A percentile compares a stretch with the other conserved stretches of the same genome.
phyloP scores from a whole-genome alignment of 2,888 invertebrate species.

The Ennomos quercinarius region DNA sequence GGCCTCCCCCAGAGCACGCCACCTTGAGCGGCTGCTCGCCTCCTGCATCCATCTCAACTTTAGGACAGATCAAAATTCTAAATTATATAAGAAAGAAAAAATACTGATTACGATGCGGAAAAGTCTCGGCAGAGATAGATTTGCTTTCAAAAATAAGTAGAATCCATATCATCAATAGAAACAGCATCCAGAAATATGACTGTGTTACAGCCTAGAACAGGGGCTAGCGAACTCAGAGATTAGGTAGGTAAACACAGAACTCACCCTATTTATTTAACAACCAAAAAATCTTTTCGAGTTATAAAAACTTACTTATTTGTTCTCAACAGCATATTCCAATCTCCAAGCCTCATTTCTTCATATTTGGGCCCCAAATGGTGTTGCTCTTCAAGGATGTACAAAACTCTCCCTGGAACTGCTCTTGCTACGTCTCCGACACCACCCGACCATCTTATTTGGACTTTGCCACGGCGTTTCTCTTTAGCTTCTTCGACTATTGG shows the following conservation, averaged over 20 bases:
- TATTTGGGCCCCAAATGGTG: conserved; percentile 89
- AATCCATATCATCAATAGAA: too few species aligned
- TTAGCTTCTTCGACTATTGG: conserved; percentile 86
- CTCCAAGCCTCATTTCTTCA: conserved; percentile 86
- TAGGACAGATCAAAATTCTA: too few species aligned
- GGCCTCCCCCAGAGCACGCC: too few species aligned
- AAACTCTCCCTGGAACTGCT: conserved; percentile 71
- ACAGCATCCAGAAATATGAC: background rate
- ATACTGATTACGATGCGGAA: too few species aligned
- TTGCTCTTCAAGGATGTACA: conserved; percentile 89
- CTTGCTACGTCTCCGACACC: conserved; percentile 76
- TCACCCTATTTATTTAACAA: background rate
- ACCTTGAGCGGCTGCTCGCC: too few species aligned
- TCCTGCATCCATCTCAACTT: too few species aligned
- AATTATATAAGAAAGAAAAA: too few species aligned
- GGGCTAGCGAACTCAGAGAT: too few species aligned
- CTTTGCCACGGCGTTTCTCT: conserved; percentile 78
- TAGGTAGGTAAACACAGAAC: too few species aligned
- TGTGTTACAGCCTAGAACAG: background rate
- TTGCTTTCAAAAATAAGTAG: too few species aligned
- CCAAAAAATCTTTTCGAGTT: background rate
- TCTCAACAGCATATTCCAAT: conserved; percentile 86
- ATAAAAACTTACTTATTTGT: conserved; percentile 73
- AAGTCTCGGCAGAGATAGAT: too few species aligned
- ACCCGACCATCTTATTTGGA: conserved; percentile 76